These are phyloP conservation scores for Xenopus petersii DNA, from an alignment of 2,797 vertebrate genomes.

Conservation along the genomic window DNA sequence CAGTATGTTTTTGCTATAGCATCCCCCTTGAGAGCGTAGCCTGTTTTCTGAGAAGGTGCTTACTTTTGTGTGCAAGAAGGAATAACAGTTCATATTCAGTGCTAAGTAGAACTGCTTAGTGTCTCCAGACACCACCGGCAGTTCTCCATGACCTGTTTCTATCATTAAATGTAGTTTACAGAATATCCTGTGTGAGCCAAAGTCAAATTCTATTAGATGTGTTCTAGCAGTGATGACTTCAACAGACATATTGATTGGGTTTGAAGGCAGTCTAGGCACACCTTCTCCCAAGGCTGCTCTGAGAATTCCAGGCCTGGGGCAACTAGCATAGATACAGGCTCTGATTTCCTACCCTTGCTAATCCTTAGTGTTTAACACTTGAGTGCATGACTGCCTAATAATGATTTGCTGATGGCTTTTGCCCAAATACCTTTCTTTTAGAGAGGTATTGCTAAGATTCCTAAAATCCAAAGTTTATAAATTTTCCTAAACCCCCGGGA, in stretches of 20 bases:
- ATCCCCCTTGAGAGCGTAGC: constrained; percentile 2
- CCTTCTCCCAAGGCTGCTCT: constrained; percentile 14
- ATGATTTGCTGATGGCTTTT: neutral
- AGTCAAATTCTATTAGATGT: constrained; percentile 66
- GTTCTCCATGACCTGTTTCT: constrained; percentile 59
- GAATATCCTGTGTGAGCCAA: constrained; percentile 60
- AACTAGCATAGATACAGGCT: constrained; percentile 17
- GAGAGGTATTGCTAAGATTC: no score
- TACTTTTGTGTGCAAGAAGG: constrained; percentile 42
- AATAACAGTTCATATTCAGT: constrained; percentile 27
- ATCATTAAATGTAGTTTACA: constrained; percentile 60
- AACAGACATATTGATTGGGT: constrained; percentile 63
- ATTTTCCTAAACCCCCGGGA: no score
- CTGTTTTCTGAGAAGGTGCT: constrained; percentile 30
- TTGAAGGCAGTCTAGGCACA: constrained; percentile 53
- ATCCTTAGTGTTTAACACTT: constrained; percentile 4
- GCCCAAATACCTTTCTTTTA: no score
- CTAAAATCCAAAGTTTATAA: no score
- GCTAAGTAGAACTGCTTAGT: constrained; percentile 59
- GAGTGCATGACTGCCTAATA: constrained; percentile 1
- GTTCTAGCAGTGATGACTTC: constrained; percentile 62
- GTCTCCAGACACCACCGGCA: constrained; percentile 61
- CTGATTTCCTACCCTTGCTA: constrained; percentile 1
- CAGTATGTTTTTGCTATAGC: neutral
- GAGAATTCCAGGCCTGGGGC: constrained; percentile 32